Base-by-base conservation (phyloP, 2,888 invertebrate genomes). In the Drosophila quinaria region DNA sequence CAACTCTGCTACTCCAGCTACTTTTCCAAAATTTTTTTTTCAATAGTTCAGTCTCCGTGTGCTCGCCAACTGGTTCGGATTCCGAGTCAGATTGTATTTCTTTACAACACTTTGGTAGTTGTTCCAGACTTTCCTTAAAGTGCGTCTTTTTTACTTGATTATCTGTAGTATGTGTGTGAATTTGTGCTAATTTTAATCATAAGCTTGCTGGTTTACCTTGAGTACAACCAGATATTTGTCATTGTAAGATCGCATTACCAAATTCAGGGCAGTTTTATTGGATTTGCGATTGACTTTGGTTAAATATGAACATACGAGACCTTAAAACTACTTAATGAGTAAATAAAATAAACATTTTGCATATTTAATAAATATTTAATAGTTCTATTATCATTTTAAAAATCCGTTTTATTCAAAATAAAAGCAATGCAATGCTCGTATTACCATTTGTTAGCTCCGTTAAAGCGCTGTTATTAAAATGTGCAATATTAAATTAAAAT, bases 21-120 rank as follows among this genome's bases (percentile, higher is more conserved):
- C 46, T 25, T 39, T 25, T 22, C 41, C 19, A 31, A 56, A 60
- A 39, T 13, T 15, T 15, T 55, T 13, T 15, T 15, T 55, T 13
- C 17, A 31, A 44, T 37, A 41, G 35, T 60, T 88, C 83, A 84
- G 84, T 84, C 66, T 64, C 56, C 71, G 56, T 63, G 51, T 67
- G 86, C n/a, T 44, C 68, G 74, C 41, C 78, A 64, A 55, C 60
- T 66, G 59, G 62, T 66, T 46, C 76, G 78, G n/a, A 11, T 51
- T 41, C 42, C 37, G 49, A 25, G 60, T 46, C 44, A 42, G 42
- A 35, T 41, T 61, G 51, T 63, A 15, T 46, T 63, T 50, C 58
- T 11, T 50, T 15, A 11, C 17, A 11, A 42, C 19, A 4, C 22
- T 22, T 4, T 44, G 44, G 41, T 46, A n/a, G 51, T 56, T 62